phyloP scores from a whole-genome alignment of 2,888 invertebrate species.

The Melanostoma mellinum region DNA sequence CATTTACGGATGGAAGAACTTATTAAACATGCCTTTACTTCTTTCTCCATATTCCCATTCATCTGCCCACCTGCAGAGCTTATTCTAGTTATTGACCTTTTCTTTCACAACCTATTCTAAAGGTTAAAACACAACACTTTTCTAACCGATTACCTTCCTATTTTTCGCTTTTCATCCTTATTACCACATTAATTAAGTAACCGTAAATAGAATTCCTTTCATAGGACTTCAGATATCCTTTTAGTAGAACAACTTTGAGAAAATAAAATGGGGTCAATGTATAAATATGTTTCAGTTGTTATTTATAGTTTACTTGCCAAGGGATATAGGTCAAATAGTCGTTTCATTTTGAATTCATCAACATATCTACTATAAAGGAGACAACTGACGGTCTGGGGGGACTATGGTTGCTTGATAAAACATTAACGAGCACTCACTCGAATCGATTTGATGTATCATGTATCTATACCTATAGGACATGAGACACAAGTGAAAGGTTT shows the following conservation, averaged over 20 bases:
- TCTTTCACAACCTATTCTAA: neutral
- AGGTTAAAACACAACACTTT: neutral
- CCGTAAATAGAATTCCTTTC: no score
- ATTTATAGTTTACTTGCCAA: neutral
- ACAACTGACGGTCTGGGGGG: neutral
- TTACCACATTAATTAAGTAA: no score
- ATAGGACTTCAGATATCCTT: no score
- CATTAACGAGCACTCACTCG: conserved; percentile 25
- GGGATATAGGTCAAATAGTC: neutral
- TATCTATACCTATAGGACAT: neutral
- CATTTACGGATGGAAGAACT: conserved; percentile 38
- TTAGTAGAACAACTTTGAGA: no score
- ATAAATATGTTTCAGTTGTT: no score
- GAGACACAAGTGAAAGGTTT: no score
- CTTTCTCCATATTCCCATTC: neutral
- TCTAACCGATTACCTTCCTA: no score
- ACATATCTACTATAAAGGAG: conserved; percentile 2
- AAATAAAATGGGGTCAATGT: no score
- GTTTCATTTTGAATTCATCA: conserved; percentile 9
- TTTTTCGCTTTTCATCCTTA: no score
- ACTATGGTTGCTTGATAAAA: conserved; percentile 53
- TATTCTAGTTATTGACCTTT: conserved; percentile 30
- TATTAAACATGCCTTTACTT: neutral
- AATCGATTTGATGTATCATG: conserved; percentile 35
- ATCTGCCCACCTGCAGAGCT: neutral